phyloP scores from a whole-genome alignment of 2,113 vertebrate species.

The Sylvietta virens region DNA sequence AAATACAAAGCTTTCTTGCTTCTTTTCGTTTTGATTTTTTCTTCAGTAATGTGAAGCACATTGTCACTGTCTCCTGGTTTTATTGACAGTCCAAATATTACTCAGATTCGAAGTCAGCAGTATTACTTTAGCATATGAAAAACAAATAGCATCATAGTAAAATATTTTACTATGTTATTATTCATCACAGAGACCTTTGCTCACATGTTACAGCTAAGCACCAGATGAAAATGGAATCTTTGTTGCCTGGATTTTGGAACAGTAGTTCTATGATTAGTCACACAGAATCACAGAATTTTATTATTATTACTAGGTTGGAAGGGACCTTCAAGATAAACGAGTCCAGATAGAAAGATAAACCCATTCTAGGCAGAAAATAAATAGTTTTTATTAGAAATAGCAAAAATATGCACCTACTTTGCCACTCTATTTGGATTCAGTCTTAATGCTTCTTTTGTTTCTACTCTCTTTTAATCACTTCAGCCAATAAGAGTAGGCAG shows the following conservation, averaged over 20 bases:
- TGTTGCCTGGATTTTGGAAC: neutral
- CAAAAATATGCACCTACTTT: neutral
- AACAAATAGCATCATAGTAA: neutral
- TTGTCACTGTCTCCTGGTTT: neutral
- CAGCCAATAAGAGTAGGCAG: neutral
- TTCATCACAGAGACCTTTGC: neutral
- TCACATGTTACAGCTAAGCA: neutral
- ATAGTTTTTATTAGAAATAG: neutral
- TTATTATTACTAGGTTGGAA: neutral
- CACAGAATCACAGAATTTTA: neutral
- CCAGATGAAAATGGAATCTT: neutral
- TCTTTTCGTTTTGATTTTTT: neutral
- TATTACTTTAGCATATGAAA: neutral
- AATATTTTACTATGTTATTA: neutral
- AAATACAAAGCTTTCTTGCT: neutral
- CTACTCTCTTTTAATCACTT: neutral
- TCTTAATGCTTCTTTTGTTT: neutral
- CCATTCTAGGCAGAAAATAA: neutral
- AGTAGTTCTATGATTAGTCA: neutral
- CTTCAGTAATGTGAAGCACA: neutral
- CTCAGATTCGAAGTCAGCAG: neutral
- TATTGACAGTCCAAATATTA: neutral
- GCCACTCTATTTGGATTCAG: neutral
- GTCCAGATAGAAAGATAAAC: too few relatives aligned
- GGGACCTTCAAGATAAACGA: neutral